Evolutionary conservation across 2,113 vertebrate genomes (phyloP).

Genomic region (Macrotus californicus): DNA sequence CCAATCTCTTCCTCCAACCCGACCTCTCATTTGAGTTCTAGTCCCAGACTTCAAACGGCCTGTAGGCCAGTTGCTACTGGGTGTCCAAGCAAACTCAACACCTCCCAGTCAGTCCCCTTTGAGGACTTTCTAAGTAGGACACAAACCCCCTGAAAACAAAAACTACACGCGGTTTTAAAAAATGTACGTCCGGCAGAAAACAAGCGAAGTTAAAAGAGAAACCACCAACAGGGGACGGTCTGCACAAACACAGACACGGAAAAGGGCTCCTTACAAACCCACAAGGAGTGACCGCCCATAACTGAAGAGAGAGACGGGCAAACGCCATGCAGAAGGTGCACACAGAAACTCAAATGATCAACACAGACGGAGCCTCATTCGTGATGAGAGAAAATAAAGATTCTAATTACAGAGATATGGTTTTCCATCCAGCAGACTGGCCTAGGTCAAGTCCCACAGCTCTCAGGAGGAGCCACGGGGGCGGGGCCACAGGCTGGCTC

Average conservation of each 20-base stretch:
- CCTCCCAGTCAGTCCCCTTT: neutral
- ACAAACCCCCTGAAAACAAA: neutral
- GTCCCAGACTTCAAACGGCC: neutral
- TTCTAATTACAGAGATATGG: neutral
- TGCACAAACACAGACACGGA: neutral
- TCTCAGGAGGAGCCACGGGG: neutral
- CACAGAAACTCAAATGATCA: neutral
- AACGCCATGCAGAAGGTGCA: neutral
- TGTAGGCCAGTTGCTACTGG: neutral
- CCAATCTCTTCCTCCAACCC: neutral
- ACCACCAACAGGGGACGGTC: neutral
- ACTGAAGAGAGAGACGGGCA: neutral
- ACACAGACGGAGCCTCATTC: neutral
- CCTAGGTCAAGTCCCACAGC: neutral
- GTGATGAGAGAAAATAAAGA: neutral
- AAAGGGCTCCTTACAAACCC: neutral
- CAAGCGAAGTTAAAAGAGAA: neutral
- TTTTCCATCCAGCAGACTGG: neutral
- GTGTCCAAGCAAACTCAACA: neutral
- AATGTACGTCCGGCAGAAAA: neutral
- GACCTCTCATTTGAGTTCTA: neutral
- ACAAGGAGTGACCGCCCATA: neutral
- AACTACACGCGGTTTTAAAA: neutral
- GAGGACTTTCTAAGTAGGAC: neutral
- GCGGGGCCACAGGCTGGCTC: too few species aligned